These are phyloP conservation scores for Octonoba sinensis DNA, from an alignment of 2,888 invertebrate species.

Conservation along the genomic window DNA sequence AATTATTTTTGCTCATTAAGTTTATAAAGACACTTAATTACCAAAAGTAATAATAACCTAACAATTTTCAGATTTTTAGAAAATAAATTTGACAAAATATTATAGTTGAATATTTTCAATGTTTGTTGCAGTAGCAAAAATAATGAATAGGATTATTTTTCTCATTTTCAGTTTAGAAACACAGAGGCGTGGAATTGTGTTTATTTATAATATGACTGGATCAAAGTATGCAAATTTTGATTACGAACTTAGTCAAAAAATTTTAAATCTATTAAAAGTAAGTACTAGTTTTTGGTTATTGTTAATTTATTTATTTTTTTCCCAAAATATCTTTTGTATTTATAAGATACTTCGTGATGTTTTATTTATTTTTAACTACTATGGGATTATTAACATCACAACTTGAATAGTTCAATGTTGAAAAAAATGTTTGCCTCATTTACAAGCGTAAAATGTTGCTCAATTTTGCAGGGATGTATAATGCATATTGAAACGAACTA, in stretches of 20 bases:
- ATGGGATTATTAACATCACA: neutral
- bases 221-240: conserved; percentile 89
- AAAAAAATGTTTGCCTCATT: neutral
- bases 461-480: too few species aligned
- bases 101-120: too few species aligned
- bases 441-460: too few species aligned
- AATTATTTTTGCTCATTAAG: neutral
- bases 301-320: neutral
- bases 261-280: conserved; percentile 95
- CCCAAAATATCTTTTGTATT: too few species aligned
- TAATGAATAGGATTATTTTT: neutral
- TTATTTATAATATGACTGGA: conserved; percentile 98
- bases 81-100: too few species aligned
- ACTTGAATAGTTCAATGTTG: neutral
- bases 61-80: too few species aligned
- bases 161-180: conserved; percentile 77
- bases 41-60: neutral
- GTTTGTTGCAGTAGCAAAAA: too few species aligned
- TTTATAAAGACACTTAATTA: neutral
- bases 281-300: conserved; percentile 69
- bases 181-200: conserved; percentile 93
- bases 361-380: too few species aligned
- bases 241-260: conserved; percentile 97
- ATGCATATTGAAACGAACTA: too few species aligned
- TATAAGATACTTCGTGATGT: too few species aligned